Base-by-base conservation (phyloP, 2,888 invertebrate genomes). In the Taphrorychus bicolor region DNA sequence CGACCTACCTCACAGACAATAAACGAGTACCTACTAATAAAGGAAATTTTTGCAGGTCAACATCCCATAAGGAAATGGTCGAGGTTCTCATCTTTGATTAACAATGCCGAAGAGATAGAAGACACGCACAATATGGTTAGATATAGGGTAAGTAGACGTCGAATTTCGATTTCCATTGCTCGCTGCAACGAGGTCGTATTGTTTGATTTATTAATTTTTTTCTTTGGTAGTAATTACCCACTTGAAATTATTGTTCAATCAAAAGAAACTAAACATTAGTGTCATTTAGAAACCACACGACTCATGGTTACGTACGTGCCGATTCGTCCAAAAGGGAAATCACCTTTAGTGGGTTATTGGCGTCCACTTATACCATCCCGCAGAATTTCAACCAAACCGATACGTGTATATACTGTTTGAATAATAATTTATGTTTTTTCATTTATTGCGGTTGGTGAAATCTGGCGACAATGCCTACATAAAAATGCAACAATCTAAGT, bases 101-200 rank as follows among this genome's bases (percentile, higher is more conserved):
- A 70, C 64, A 70, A 70, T 67, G 66, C 57, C 60, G 57, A 60
- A 66, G 41, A 64, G 57, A 63, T 56, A 57, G 58, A 59, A 63
- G n/a, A n/a, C n/a, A 54, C 61, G 21, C 19, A 70, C 68, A 70
- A 54, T 64, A 73, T 74, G 73, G 67, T 72, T 59, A 73, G 70
- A 70, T 70, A 65, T 66, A 71, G 72, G 73, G 73, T 74, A 69
- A 73, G 71, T 67, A 42, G 18, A 51, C n/a, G 48, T 66, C 58
- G 48, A 67, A 62, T 32, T 17, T 16, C 48, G n/a, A n/a, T n/a
- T n/a, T n/a, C 2, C 40, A 1, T n/a, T 1, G n/a, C 11, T 32
- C 32, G 32, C 3, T 32, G 7, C 11, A 32, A 32, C 32, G 32
- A 32, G 32, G 32, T 32, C 32, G 32, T 32, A 32, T 32, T 40